Percentiles rank a stretch among this genome's conserved stretches.
phyloP scores from a whole-genome alignment of 2,797 vertebrate species.

The Threskiornis aethiopicus region DNA sequence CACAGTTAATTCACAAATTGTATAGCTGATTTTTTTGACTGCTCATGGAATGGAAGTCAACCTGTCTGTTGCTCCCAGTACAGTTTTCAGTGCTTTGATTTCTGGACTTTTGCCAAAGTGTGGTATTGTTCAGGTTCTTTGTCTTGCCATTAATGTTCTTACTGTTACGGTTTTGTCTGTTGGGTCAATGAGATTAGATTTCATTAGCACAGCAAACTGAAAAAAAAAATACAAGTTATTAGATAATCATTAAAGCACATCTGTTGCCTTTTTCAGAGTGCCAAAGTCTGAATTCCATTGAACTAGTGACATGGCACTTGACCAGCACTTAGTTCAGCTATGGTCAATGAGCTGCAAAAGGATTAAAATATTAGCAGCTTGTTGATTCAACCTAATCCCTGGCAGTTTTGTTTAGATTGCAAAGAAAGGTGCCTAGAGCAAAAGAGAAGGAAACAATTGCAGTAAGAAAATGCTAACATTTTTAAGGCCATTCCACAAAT shows the following conservation, averaged over 20 bases:
- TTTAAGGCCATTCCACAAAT: neutral
- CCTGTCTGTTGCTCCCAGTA: neutral
- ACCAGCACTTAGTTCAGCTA: conserved; percentile 55
- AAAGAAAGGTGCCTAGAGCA: conserved; percentile 15
- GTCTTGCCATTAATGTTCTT: conserved; percentile 45
- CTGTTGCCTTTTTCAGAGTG: conserved; percentile 52
- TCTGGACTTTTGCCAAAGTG: neutral
- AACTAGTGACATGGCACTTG: conserved; percentile 63
- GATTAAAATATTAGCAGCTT: conserved; percentile 51
- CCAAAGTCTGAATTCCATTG: conserved; percentile 70
- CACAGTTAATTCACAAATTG: neutral
- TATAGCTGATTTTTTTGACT: neutral
- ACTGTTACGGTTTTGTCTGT: conserved; percentile 25
- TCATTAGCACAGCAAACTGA: conserved; percentile 50
- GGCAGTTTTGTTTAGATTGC: conserved; percentile 24
- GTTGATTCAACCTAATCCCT: conserved; percentile 14
- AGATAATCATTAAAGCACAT: conserved; percentile 63
- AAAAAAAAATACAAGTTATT: conserved; percentile 30
- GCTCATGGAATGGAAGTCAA: neutral
- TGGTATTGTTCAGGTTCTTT: conserved; percentile 19
- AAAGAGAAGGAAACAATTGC: conserved; percentile 43
- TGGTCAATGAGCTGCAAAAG: conserved; percentile 64
- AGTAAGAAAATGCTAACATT: conserved; percentile 27
- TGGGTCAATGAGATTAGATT: conserved; percentile 54
- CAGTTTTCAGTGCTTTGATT: neutral